These are phyloP conservation scores for Macropodus opercularis DNA, from an alignment of 2,797 vertebrate genomes.

Conservation along the genomic window DNA sequence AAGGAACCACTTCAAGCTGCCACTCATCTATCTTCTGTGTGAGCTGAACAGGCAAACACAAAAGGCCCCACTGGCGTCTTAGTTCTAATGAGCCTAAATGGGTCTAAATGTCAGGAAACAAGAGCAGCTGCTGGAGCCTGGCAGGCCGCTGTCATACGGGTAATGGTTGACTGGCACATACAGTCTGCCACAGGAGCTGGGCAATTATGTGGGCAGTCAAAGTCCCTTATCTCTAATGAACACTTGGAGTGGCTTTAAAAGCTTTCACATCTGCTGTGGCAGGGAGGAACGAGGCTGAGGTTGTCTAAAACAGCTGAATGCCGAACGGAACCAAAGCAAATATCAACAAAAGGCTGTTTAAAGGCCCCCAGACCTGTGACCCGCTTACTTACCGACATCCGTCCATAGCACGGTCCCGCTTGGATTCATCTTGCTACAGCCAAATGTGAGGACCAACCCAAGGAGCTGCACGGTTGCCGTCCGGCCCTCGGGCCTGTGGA, in stretches of 20 bases:
- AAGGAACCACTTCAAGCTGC: constrained; percentile 24
- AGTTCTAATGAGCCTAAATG: constrained; percentile 60
- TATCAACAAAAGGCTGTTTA: too few relatives aligned
- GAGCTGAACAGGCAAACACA: constrained; percentile 34
- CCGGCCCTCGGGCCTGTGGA: too few relatives aligned
- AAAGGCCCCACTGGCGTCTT: constrained; percentile 32
- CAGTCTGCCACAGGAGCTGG: constrained; percentile 64
- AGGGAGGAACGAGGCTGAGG: constrained; percentile 5
- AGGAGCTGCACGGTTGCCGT: too few relatives aligned
- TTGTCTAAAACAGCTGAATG: too few relatives aligned
- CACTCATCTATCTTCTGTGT: constrained; percentile 45
- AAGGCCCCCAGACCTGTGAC: too few relatives aligned
- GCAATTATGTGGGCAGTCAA: constrained; percentile 79
- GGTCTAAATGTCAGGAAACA: constrained; percentile 61
- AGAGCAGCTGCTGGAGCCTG: constrained; percentile 40
- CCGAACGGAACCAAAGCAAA: too few relatives aligned
- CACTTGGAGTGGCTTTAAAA: constrained; percentile 79
- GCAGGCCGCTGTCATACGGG: constrained; percentile 61
- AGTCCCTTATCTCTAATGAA: constrained; percentile 84
- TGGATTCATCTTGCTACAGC: too few relatives aligned
- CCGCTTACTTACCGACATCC: too few relatives aligned
- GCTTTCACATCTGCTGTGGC: constrained; percentile 69
- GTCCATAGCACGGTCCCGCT: too few relatives aligned
- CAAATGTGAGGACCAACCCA: too few relatives aligned
- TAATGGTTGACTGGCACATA: constrained; percentile 65